Conservation (phyloP, 2,113 vertebrate genomes). For the Odontesthes bonariensis region DNA sequence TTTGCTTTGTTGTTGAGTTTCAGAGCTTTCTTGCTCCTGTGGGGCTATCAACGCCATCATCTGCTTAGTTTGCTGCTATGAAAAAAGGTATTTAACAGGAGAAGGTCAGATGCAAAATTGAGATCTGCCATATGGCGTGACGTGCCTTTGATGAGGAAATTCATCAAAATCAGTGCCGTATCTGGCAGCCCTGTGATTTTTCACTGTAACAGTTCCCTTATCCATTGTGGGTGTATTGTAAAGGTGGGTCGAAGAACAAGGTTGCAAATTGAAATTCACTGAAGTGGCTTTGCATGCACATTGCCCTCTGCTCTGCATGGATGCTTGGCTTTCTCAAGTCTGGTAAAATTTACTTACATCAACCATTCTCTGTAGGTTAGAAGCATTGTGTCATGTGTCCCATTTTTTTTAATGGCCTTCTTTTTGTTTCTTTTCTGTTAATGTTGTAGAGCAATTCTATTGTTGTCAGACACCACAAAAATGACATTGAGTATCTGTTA, state of each 20-base stretch:
- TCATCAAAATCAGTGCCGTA: constrained; percentile 72
- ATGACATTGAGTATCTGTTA: not conserved
- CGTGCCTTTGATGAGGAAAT: constrained; percentile 79
- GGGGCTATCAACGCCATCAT: constrained; percentile 52
- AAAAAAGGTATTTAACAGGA: constrained; percentile 78
- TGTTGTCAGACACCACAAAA: not conserved
- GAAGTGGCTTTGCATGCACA: constrained; percentile 52
- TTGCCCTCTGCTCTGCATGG: constrained; percentile 54
- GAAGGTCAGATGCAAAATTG: constrained; percentile 80
- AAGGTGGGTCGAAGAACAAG: constrained; percentile 36
- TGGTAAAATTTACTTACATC: constrained; percentile 59
- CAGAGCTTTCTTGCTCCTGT: constrained; percentile 33
- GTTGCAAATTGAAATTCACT: constrained; percentile 68
- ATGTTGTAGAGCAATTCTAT: constrained; percentile 20
- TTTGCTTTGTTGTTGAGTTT: constrained; percentile 17
- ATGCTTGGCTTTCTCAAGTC: constrained; percentile 67
- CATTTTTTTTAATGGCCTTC: constrained; percentile 26
- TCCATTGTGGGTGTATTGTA: constrained; percentile 52
- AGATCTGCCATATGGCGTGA: constrained; percentile 71
- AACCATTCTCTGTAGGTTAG: constrained; percentile 46
- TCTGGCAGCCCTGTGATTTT: constrained; percentile 66
- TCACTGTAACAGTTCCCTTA: constrained; percentile 54
- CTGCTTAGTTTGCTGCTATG: constrained; percentile 63
- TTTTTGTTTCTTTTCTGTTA: constrained; percentile 13
- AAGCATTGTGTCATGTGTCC: constrained; percentile 42